Percentiles rank a stretch among this genome's conserved stretches.
phyloP scores from a whole-genome alignment of 2,797 vertebrate species.

The Gymnocypris eckloni region DNA sequence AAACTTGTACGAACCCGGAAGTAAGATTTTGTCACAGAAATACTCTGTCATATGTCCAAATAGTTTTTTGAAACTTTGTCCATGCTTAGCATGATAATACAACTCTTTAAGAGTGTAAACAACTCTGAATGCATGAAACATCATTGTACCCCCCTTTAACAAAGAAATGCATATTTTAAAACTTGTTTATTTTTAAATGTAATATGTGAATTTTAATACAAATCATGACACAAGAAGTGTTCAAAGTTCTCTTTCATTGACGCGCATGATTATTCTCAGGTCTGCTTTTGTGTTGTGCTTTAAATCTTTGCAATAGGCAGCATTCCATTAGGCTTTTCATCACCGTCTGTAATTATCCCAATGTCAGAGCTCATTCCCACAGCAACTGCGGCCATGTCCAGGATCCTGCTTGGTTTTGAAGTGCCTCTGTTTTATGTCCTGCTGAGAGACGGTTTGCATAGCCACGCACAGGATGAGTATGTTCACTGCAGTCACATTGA shows the following conservation, averaged over 20 bases:
- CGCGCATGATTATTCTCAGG: background rate
- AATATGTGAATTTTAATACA: background rate
- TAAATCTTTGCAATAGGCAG: constrained; percentile 47
- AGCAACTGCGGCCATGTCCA: constrained; percentile 56
- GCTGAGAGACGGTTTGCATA: constrained; percentile 40
- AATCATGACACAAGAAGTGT: background rate
- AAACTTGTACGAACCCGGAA: no score
- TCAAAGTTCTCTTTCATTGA: background rate
- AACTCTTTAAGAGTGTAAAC: no score
- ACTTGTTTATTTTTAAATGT: background rate
- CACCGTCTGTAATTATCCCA: constrained; percentile 56
- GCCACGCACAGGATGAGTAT: constrained; percentile 45
- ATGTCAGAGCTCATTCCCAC: constrained; percentile 55
- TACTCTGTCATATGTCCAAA: no score
- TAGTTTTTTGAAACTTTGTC: no score
- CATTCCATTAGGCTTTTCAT: constrained; percentile 61
- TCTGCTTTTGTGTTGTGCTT: constrained; percentile 9
- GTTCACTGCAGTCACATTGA: constrained; percentile 51
- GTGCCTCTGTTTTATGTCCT: constrained; percentile 63
- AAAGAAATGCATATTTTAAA: background rate
- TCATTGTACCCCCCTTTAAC: no score
- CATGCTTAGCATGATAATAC: no score
- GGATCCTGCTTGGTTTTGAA: constrained; percentile 56
- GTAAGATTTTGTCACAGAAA: no score
- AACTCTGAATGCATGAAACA: no score